These are phyloP conservation scores for Hypsibius dujardini DNA, from an alignment of 1,140 invertebrate species.

Conservation along the genomic window DNA sequence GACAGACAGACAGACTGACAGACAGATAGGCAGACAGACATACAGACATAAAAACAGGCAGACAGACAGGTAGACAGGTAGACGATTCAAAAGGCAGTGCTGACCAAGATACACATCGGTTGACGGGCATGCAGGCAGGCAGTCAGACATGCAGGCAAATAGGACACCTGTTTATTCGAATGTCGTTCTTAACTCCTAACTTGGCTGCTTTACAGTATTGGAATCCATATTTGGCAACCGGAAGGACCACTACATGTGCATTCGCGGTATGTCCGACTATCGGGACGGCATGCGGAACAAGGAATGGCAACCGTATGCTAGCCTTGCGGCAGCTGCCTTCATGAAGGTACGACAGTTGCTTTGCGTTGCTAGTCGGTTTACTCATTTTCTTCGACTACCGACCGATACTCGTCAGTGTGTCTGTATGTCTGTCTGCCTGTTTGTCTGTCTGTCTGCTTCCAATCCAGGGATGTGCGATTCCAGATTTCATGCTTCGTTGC, in stretches of 20 bases:
- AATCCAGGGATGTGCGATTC: no score
- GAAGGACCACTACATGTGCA: slow-evolving; percentile 57
- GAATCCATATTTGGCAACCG: slow-evolving; percentile 67
- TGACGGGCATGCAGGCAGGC: no score
- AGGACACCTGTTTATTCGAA: slow-evolving; percentile 50
- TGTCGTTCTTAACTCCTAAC: slow-evolving; percentile 91
- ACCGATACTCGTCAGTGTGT: no score
- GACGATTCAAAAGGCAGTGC: no score
- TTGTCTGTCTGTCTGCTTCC: slow-evolving; percentile 5
- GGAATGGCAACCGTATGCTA: slow-evolving; percentile 85
- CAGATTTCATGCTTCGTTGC: no score
- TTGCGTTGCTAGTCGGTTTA: no score
- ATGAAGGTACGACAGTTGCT: slow-evolving; percentile 44
- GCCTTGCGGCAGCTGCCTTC: slow-evolving; percentile 70
- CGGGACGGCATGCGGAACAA: slow-evolving; percentile 74
- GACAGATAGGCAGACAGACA: no score
- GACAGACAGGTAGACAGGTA: no score
- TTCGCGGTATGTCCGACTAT: slow-evolving; percentile 78
- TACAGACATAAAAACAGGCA: no score
- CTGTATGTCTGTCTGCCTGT: not conserved
- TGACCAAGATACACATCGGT: no score
- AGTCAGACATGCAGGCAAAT: not conserved
- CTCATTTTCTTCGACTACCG: no score
- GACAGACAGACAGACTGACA: no score
- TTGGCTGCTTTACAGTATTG: slow-evolving; percentile 34